Conservation (phyloP, 37 sponge, comb jelly and placozoan species). For the Oopsacas minuta region DNA sequence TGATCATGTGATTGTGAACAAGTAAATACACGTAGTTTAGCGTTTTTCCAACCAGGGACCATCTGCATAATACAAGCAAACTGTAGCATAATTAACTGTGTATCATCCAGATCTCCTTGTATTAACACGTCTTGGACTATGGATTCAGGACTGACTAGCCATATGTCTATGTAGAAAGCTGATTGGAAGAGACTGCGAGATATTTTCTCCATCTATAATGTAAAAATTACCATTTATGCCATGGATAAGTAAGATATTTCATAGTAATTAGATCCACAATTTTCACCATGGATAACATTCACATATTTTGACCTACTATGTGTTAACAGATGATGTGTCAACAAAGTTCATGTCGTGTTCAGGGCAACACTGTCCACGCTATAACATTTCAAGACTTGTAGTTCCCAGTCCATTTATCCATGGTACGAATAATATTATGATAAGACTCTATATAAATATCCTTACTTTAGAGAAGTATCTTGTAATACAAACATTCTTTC, state of each 20-base stretch:
- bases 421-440: too few species aligned
- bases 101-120: slow-evolving; percentile 58
- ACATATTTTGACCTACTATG: too few species aligned
- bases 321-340: too few species aligned
- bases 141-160: slow-evolving; percentile 23
- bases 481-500: slow-evolving; percentile 85
- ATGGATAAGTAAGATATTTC: too few species aligned
- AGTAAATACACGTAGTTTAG: background rate
- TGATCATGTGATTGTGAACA: slow-evolving; percentile 21
- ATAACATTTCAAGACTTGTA: too few species aligned
- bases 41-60: slow-evolving; percentile 63
- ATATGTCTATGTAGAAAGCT: slow-evolving; percentile 21
- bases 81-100: slow-evolving; percentile 69
- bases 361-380: too few species aligned
- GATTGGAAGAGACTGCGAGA: background rate
- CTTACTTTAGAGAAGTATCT: slow-evolving; percentile 51
- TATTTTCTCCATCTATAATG: background rate
- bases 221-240: too few species aligned
- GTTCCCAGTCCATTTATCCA: too few species aligned
- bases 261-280: too few species aligned
- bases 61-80: slow-evolving; percentile 85
- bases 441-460: too few species aligned
- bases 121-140: background rate
- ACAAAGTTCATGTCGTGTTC: too few species aligned
- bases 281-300: too few species aligned